Evolutionary conservation across 2,888 invertebrate genomes (phyloP).

Genomic region (Drosophila greeni): DNA sequence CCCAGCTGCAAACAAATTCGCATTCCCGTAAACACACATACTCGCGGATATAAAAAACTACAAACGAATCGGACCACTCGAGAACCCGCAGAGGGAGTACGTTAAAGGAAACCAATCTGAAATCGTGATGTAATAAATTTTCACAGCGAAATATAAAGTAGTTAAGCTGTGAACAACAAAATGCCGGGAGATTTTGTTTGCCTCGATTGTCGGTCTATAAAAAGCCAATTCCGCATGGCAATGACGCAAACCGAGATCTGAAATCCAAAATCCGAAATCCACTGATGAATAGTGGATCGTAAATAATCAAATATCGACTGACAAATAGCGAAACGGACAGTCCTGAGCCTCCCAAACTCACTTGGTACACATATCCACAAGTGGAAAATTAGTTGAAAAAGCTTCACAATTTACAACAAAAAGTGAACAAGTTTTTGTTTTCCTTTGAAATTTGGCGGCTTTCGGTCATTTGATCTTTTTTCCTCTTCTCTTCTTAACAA

Average conservation of each 20-base stretch:
- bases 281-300: slow-evolving; percentile 56
- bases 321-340: slow-evolving; percentile 53
- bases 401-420: slow-evolving; percentile 47
- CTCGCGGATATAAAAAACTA: slow-evolving; percentile 36
- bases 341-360: slow-evolving; percentile 9
- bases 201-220: slow-evolving; percentile 41
- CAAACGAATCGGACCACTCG: slow-evolving; percentile 35
- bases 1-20: slow-evolving; percentile 63
- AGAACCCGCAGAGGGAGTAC: slow-evolving; percentile 23
- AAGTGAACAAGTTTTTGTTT: slow-evolving; percentile 74
- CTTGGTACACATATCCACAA: slow-evolving; percentile 46
- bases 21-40: slow-evolving; percentile 27
- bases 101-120: slow-evolving; percentile 50
- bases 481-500: slow-evolving; percentile 40
- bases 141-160: slow-evolving; percentile 45
- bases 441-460: slow-evolving; percentile 74
- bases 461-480: slow-evolving; percentile 72
- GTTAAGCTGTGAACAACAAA: slow-evolving; percentile 35
- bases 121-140: slow-evolving; percentile 56
- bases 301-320: slow-evolving; percentile 63
- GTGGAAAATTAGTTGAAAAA: slow-evolving; percentile 66
- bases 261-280: slow-evolving; percentile 5
- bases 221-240: slow-evolving; percentile 33
- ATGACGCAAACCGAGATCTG: slow-evolving; percentile 45
- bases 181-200: slow-evolving; percentile 54